A percentile compares a stretch with the other conserved stretches of the same genome.
Conservation (phyloP, 2,888 invertebrate genomes). For the Polydrusus cervinus region DNA sequence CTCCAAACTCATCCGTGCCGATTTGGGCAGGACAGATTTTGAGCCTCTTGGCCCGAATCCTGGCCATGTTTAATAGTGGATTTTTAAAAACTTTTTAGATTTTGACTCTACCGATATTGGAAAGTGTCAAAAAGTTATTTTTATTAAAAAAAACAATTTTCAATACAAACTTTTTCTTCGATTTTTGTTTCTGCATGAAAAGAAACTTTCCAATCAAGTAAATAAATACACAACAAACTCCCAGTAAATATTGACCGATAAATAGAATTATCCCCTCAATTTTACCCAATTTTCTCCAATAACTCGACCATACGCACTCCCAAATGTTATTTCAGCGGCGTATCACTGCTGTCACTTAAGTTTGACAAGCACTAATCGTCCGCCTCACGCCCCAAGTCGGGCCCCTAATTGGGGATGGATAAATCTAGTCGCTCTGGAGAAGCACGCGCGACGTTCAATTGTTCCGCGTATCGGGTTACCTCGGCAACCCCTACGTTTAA, state of each 20-base stretch:
- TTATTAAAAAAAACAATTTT: too few relatives aligned
- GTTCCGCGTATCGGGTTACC: conserved; percentile 43
- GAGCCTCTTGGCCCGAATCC: too few relatives aligned
- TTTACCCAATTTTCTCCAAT: conserved; percentile 46
- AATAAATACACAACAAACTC: neutral
- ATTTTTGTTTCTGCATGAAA: too few relatives aligned
- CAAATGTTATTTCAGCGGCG: conserved; percentile 41
- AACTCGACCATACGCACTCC: conserved; percentile 42
- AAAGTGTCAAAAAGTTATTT: too few relatives aligned
- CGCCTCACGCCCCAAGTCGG: conserved; percentile 58
- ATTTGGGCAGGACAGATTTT: too few relatives aligned
- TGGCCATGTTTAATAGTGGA: too few relatives aligned
- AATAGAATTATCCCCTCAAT: conserved; percentile 31
- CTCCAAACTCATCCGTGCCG: too few relatives aligned
- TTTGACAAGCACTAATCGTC: conserved; percentile 61
- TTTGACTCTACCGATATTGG: too few relatives aligned
- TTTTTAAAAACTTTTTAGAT: too few relatives aligned
- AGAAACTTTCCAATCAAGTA: too few relatives aligned
- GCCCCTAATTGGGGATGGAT: conserved; percentile 67
- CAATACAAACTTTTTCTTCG: too few relatives aligned
- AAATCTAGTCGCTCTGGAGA: conserved; percentile 67
- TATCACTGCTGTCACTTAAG: conserved; percentile 48
- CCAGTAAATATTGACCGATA: conserved; percentile 9
- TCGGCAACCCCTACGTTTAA: neutral
- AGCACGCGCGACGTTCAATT: conserved; percentile 32